Evolutionary conservation across 2,888 invertebrate genomes (phyloP), one percentile per base, ranked within the genome.

Genomic region (Ochropacha duplaris): DNA sequence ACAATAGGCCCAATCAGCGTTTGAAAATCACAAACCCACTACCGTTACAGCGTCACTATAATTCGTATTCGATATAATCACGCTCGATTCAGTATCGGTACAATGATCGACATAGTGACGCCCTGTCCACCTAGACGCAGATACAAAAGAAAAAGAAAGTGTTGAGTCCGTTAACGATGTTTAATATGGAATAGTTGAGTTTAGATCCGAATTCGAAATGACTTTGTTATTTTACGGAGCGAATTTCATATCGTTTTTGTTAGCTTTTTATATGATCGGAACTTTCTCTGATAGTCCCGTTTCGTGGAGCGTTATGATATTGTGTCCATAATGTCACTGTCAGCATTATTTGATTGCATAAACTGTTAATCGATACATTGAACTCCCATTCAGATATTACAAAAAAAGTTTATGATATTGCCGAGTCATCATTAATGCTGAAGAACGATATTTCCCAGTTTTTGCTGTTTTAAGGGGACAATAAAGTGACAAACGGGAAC

Each of bases 91-190:
- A 84, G 61, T 74, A 79, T 79, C 77, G 76, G 75, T 76, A 72
- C 71, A 78, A 81, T 86, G 89, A 86, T 88, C 88, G 90, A 90
- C 87, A 89, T 88, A 81, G 78, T 68, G 78, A 81, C 86, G 86
- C 78, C 83, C 82, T 87, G 87, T 88, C 86, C 85, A 82, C 83
- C 71, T 67, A 74, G 79, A 81, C 69, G 65, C 64, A 61, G 70
- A 61, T 76, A 90, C 90, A 91, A 92, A 84, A 76, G 89, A 86
- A 88, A 52, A 86, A 77, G 91, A 90, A 92, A 92, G 90, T 85
- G 83, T 72, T 81, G 81, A 84, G 75, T 72, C 77, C 74, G 81
- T 79, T 86, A 86, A 84, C 85, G 81, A 87, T 79, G 81, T 78
- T 80, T 83, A 77, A 81, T 84, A 83, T 79, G 79, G 84, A 80